Evolutionary conservation across 2,888 invertebrate species (phyloP), one percentile per base, ranked within the genome.

Genomic region (Leptinotarsa tumamoca): DNA sequence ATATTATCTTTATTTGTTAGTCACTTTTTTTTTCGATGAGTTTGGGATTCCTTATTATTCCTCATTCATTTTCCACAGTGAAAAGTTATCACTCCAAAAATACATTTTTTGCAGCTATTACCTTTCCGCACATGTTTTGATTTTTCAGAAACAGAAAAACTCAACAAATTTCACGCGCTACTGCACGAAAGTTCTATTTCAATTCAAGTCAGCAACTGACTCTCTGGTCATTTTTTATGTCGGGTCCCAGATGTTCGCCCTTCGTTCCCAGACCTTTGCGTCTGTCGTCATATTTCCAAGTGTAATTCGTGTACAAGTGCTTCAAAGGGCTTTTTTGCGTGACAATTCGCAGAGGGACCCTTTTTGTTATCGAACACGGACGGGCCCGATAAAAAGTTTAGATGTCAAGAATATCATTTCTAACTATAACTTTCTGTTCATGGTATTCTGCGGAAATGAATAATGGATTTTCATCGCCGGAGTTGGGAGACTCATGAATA

Each of bases 211-310:
- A 17, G n/a, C 17, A 52, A 52, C n/a, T 4, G n/a, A 4, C 17
- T 2, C 15, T n/a, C 52, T 52, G n/a, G 15, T n/a, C 52, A n/a
- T 17, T 52, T 52, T 51, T 52, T 52, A 13, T 56, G 21, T 18
- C 18, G 18, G 10, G 18, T 56, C n/a, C 56, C 56, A 43, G 43
- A 43, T n/a, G 15, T 52, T 52, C 61, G 23, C 7, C 61, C 15
- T 23, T 13, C 2, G 23, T 27, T 61, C 7, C 7, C 27, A 10
- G 27, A 61, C 13, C 15, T 13, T 17, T 15, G 61, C 61, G 23
- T 61, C 61, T 27, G 27, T 61, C 61, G 61, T 23, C 27, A 61
- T 61, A 61, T 61, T 61, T 61, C 23, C 27, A 27, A 61, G 27
- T 10, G 13, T 23, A 61, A 23, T 63, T 63, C 17, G 27, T 33